A percentile compares a stretch with the other conserved stretches of the same genome.
Conservation (phyloP, 2,797 vertebrate genomes). For the Ambastaia sidthimunki region DNA sequence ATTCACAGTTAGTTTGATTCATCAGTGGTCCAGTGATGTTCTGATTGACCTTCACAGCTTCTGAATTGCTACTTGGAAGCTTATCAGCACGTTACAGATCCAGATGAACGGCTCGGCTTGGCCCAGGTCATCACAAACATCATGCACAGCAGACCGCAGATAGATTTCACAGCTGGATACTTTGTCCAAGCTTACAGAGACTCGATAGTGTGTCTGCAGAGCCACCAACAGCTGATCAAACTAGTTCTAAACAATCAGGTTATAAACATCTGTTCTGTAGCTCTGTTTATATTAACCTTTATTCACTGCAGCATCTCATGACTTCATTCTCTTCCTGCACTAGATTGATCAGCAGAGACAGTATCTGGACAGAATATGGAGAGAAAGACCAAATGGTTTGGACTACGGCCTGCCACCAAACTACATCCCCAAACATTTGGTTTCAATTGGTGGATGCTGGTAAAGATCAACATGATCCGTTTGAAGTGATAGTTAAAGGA, state of each 20-base stretch:
- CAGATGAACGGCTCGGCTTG: constrained; percentile 76
- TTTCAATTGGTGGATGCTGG: constrained; percentile 76
- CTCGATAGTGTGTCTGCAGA: constrained; percentile 73
- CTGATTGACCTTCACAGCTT: constrained; percentile 66
- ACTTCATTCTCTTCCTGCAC: background rate
- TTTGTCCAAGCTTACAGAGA: constrained; percentile 74
- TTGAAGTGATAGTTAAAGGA: no score
- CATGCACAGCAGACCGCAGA: constrained; percentile 69
- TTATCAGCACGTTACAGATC: constrained; percentile 76
- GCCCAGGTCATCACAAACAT: constrained; percentile 75
- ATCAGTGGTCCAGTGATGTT: background rate
- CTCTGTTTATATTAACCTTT: background rate
- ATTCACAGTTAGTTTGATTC: background rate
- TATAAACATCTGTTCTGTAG: constrained; percentile 15
- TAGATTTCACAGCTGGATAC: constrained; percentile 74
- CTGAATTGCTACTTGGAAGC: constrained; percentile 80
- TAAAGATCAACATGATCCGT: constrained; percentile 54
- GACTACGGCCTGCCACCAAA: constrained; percentile 77
- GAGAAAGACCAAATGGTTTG: constrained; percentile 57
- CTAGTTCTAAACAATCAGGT: constrained; percentile 73
- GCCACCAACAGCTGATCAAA: constrained; percentile 74
- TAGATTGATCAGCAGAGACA: constrained; percentile 77
- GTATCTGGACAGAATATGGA: constrained; percentile 73
- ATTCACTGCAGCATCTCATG: background rate
- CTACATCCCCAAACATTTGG: constrained; percentile 72